Evolutionary conservation across 2,888 invertebrate genomes (phyloP).

Genomic region (Athetis lepigone): DNA sequence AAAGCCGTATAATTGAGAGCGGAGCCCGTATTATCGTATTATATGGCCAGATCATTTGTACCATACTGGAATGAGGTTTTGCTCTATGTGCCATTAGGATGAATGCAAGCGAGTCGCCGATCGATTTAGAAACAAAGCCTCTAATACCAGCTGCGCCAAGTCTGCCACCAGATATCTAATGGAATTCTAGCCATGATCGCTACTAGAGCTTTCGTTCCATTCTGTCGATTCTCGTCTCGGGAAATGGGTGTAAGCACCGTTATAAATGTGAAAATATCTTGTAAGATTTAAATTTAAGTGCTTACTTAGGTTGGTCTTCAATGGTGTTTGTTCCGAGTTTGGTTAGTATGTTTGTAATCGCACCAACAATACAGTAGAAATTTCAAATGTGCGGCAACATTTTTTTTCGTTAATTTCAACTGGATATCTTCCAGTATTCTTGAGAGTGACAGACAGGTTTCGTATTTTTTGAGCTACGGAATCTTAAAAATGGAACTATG

Average conservation of each 20-base stretch:
- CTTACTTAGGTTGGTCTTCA: no score
- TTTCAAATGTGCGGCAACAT: no score
- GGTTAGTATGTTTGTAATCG: no score
- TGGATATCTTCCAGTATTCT: no score
- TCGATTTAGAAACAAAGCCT: constrained; percentile 67
- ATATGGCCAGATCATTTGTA: constrained; percentile 53
- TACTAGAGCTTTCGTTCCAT: constrained; percentile 45
- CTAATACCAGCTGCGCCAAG: constrained; percentile 61
- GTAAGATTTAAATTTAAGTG: constrained; percentile 10
- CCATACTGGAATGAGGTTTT: constrained; percentile 50
- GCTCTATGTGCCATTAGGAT: constrained; percentile 59
- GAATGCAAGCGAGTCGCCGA: constrained; percentile 56
- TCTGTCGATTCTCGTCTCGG: constrained; percentile 33
- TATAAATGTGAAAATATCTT: constrained; percentile 35
- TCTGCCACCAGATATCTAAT: constrained; percentile 51
- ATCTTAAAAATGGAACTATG: no score
- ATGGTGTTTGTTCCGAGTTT: no score
- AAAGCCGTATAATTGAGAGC: constrained; percentile 40
- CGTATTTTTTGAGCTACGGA: no score
- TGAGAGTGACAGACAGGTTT: no score
- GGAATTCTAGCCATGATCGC: constrained; percentile 57
- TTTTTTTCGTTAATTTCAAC: no score
- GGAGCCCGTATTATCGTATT: constrained; percentile 37
- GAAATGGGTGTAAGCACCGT: constrained; percentile 20
- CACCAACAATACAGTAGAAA: no score